A percentile compares a stretch with the other conserved stretches of the same genome.
These are phyloP conservation scores for Drosophila nebulosa DNA, from an alignment of 1,140 invertebrate species.

Conservation along the genomic window DNA sequence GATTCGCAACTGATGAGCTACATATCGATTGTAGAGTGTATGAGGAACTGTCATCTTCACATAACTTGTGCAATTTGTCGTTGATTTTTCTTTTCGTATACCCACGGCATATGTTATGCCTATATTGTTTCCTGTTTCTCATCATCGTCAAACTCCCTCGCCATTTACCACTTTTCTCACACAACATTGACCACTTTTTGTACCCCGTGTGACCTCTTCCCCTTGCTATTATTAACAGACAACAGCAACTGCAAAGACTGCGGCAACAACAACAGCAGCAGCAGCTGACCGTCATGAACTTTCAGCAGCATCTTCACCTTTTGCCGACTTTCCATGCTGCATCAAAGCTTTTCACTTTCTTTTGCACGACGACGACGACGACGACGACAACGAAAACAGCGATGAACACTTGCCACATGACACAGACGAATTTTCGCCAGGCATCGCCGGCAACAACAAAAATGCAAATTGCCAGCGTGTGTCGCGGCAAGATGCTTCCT, in stretches of 20 bases:
- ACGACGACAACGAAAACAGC: not conserved
- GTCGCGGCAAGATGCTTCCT: conserved; percentile 60
- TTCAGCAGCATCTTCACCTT: conserved; percentile 66
- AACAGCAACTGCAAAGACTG: not conserved
- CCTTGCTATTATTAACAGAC: conserved; percentile 11
- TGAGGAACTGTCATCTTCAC: not conserved
- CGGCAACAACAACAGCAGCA: conserved; percentile 13
- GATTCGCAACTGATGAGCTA: not conserved
- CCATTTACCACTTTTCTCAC: not conserved
- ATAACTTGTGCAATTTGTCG: conserved; percentile 2
- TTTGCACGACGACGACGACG: conserved; percentile 34
- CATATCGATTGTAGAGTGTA: not conserved
- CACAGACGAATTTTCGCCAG: conserved; percentile 36
- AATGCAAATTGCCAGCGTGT: conserved; percentile 56
- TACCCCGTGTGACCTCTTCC: conserved; percentile 18
- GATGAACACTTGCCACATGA: conserved; percentile 52
- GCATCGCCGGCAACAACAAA: conserved; percentile 23
- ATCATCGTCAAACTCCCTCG: not conserved
- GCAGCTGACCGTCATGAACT: conserved; percentile 69
- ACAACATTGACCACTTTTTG: conserved; percentile 7
- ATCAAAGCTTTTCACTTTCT: conserved; percentile 64
- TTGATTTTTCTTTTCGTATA: not conserved
- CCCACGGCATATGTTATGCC: not conserved
- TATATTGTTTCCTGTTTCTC: conserved; percentile 1
- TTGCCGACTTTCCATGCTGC: conserved; percentile 68